Base-by-base conservation (phyloP, 2,113 vertebrate species). In the Anseranas semipalmata region DNA sequence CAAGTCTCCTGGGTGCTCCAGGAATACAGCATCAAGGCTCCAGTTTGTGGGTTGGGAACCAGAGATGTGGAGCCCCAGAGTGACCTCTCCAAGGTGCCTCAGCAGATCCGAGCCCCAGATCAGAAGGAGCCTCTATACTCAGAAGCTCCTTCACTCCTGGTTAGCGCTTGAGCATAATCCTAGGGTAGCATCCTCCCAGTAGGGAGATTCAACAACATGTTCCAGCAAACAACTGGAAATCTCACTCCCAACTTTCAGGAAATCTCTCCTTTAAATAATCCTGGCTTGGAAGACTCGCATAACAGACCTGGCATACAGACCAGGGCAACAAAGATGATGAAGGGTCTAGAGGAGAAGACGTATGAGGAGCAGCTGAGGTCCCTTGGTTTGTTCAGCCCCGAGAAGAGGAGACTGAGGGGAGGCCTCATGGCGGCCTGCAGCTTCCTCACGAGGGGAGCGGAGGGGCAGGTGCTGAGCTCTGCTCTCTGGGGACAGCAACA, bases 1-100 rank as follows among this genome's bases (percentile, higher is more conserved):
- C 22, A 15, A 43, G 19, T 12, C 50, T 30, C 50, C 24, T 20
- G 37, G 43, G 43, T 32, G 37, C 32, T 12, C 28, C 33, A 7
- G 43, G 78, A 59, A 8, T 12, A 19, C 9, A 63, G 27, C 50
- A 18, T 9, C 11, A 0, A 14, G 0, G 17, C 41, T 39, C 3
- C 0, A 2, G 7, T 68, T 3, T 15, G 15, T 17, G 6, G 30
- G 18, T 4, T 2, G 1, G 37, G 35, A 80, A 28, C 20, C 11
- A 7, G 6, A 41, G 46, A 30, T 12, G 4, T 0, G 1, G 67
- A 77, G 8, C 30, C 35, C 18, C 85, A 46, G 1, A 89, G 8
- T 55, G 45, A 2, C 32, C 33, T 35, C 20, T 10, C 37, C 45
- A 2, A 7, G 4, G 15, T 12, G 48, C 63, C 32, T 5, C 2